A percentile compares a stretch with the other conserved stretches of the same genome.
phyloP scores from a whole-genome alignment of 2,797 vertebrate genomes.

The Cossypha heuglini region DNA sequence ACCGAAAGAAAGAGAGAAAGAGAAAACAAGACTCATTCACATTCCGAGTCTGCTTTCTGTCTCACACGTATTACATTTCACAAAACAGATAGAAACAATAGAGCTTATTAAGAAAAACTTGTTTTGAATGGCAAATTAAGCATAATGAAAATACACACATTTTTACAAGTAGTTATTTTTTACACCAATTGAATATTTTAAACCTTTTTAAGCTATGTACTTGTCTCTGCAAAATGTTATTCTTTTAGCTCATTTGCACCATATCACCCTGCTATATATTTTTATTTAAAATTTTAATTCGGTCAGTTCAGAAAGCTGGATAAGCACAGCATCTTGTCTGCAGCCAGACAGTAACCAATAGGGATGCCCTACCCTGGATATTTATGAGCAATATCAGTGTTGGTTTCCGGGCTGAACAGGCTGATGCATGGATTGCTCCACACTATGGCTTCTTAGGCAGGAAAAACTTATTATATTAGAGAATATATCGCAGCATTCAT shows the following conservation, averaged over 20 bases:
- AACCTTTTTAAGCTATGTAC: conserved; percentile 64
- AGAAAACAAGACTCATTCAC: conserved; percentile 76
- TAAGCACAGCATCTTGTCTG: not conserved
- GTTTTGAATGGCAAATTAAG: conserved; percentile 78
- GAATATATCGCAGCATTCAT: not conserved
- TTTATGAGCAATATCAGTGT: not conserved
- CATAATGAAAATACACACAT: conserved; percentile 73
- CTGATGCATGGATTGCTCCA: not conserved
- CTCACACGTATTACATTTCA: conserved; percentile 80
- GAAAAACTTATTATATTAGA: not conserved
- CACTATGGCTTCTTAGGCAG: not conserved
- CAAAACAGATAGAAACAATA: conserved; percentile 80
- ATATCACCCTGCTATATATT: not conserved
- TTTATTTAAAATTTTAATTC: not conserved
- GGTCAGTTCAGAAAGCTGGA: not conserved
- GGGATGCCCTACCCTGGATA: not conserved
- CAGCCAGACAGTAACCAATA: not conserved
- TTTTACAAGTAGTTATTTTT: conserved; percentile 66
- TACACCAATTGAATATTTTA: conserved; percentile 72
- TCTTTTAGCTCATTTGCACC: conserved; percentile 47
- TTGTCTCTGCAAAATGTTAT: conserved; percentile 64
- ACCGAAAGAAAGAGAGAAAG: conserved; percentile 14
- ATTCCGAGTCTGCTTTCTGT: conserved; percentile 78
- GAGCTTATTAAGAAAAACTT: conserved; percentile 81
- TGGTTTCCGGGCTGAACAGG: not conserved